A percentile compares a stretch with the other conserved stretches of the same genome.
These are phyloP conservation scores for Neodontobutis hainanensis DNA, from an alignment of 2,113 vertebrate species.

Conservation along the genomic window DNA sequence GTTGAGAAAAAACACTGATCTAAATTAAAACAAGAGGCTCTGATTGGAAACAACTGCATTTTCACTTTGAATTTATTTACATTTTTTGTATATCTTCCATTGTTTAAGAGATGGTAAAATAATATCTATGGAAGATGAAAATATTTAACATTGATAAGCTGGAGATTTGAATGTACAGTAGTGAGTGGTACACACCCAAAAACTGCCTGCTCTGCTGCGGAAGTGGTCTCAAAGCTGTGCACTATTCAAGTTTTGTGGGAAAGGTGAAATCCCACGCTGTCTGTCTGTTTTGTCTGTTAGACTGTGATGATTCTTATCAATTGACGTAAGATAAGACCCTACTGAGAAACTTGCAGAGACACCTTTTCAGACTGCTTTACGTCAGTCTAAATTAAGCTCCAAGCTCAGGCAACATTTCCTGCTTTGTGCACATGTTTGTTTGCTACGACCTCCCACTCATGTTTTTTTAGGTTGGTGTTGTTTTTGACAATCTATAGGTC, in stretches of 20 bases:
- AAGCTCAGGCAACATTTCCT: slow-evolving; percentile 60
- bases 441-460: slow-evolving; percentile 56
- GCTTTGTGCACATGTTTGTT: slow-evolving; percentile 56
- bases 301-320: slow-evolving; percentile 4
- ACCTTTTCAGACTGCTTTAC: neutral
- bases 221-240: slow-evolving; percentile 4
- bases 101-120: no score
- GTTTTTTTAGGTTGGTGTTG: slow-evolving; percentile 50
- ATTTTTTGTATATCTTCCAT: no score
- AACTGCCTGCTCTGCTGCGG: neutral
- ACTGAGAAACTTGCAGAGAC: neutral
- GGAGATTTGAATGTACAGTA: neutral
- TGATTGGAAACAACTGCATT: no score
- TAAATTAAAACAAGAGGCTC: no score
- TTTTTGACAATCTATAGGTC: no score
- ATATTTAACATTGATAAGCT: no score
- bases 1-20: no score
- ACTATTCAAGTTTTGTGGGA: slow-evolving; percentile 8
- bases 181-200: neutral
- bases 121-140: no score
- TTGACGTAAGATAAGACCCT: slow-evolving; percentile 6
- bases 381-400: slow-evolving; percentile 55
- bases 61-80: no score
- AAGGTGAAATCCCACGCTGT: slow-evolving; percentile 55
- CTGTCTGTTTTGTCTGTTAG: slow-evolving; percentile 18